A percentile compares a stretch with the other conserved stretches of the same genome.
phyloP scores from a whole-genome alignment of 2,113 vertebrate species.

The Hucho hucho region DNA sequence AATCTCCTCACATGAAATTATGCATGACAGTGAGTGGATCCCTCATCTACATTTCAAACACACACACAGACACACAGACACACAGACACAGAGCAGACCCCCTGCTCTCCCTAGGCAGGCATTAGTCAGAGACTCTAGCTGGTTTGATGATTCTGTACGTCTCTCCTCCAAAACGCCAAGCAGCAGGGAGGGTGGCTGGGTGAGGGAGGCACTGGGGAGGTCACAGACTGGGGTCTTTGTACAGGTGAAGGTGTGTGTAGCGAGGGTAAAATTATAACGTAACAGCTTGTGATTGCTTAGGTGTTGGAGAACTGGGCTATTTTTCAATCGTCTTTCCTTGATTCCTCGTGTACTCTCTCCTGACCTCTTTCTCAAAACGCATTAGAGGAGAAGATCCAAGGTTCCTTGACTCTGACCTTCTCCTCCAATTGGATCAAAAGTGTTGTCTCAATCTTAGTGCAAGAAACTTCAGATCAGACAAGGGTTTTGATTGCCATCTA shows the following conservation, averaged over 20 bases:
- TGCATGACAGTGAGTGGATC: slow-evolving; percentile 4
- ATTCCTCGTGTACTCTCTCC: slow-evolving; percentile 11
- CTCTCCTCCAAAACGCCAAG: slow-evolving; percentile 61
- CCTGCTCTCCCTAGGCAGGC: slow-evolving; percentile 36
- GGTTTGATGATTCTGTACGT: slow-evolving; percentile 58
- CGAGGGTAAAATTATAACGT: background rate
- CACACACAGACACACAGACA: background rate
- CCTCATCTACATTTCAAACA: slow-evolving; percentile 24
- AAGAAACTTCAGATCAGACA: too few relatives aligned
- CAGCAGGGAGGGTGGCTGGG: slow-evolving; percentile 43
- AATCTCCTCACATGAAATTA: slow-evolving; percentile 10
- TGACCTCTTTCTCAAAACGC: too few relatives aligned
- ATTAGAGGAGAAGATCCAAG: background rate
- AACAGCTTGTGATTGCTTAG: background rate
- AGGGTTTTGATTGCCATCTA: too few relatives aligned
- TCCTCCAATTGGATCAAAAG: too few relatives aligned
- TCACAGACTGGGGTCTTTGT: slow-evolving; percentile 33
- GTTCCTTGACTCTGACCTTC: too few relatives aligned
- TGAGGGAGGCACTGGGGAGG: background rate
- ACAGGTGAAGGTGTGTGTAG: slow-evolving; percentile 24
- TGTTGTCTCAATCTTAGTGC: too few relatives aligned
- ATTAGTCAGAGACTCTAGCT: slow-evolving; percentile 57
- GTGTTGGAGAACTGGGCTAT: background rate
- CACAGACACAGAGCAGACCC: slow-evolving; percentile 19
- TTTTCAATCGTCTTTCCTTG: too few relatives aligned